Evolutionary conservation across 1,140 invertebrate genomes (phyloP).

Genomic region (Danaus melanippus): DNA sequence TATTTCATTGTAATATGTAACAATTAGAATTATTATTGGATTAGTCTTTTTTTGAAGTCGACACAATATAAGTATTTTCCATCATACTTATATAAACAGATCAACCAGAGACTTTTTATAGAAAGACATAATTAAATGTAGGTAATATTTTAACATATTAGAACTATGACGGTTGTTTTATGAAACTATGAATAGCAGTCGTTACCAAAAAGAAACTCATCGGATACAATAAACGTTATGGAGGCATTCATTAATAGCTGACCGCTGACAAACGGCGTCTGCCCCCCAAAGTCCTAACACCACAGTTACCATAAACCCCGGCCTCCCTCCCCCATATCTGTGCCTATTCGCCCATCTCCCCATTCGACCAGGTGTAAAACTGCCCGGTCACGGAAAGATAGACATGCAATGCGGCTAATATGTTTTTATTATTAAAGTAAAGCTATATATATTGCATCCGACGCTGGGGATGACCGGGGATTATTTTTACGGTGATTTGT

Average conservation of each 20-base stretch:
- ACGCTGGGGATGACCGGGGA: slow-evolving; percentile 48
- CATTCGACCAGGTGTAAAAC: slow-evolving; percentile 66
- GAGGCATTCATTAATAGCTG: slow-evolving; percentile 65
- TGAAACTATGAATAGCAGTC: slow-evolving; percentile 59
- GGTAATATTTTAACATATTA: too few relatives aligned
- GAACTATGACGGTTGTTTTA: slow-evolving; percentile 55
- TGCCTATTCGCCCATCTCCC: slow-evolving; percentile 30
- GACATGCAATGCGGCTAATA: slow-evolving; percentile 70
- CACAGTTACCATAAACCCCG: slow-evolving; percentile 44
- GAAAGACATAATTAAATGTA: too few relatives aligned
- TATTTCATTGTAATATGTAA: too few relatives aligned
- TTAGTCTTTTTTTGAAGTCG: too few relatives aligned
- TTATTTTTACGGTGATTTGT: slow-evolving; percentile 66
- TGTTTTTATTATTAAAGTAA: slow-evolving; percentile 68
- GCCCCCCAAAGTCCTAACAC: slow-evolving; percentile 42
- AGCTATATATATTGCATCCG: slow-evolving; percentile 39
- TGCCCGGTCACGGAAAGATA: slow-evolving; percentile 66
- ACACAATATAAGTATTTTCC: too few relatives aligned
- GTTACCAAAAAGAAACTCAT: slow-evolving; percentile 53
- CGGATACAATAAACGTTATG: slow-evolving; percentile 64
- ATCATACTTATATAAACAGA: too few relatives aligned
- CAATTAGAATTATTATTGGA: too few relatives aligned
- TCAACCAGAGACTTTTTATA: too few relatives aligned
- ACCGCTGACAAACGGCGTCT: slow-evolving; percentile 59
- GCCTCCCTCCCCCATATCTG: slow-evolving; percentile 27